These are phyloP conservation scores for Myotis pilosus DNA, from an alignment of 2,797 vertebrate genomes.

Conservation along the genomic window DNA sequence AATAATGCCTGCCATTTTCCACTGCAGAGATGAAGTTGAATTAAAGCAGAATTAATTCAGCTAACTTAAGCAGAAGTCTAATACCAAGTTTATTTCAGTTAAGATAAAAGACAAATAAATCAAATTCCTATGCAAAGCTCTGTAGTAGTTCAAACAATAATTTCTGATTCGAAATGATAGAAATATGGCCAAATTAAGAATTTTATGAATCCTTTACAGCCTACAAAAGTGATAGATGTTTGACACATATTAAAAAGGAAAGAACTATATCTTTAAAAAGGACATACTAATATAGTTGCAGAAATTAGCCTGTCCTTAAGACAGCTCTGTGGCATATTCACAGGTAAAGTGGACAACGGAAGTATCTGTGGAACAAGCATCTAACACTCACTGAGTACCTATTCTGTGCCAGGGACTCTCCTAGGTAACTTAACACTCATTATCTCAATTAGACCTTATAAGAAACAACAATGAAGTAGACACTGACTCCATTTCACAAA, in stretches of 20 bases:
- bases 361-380: background rate
- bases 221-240: constrained; percentile 20
- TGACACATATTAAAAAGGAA: constrained; percentile 42
- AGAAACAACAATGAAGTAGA: background rate
- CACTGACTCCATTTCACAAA: background rate
- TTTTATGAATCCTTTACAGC: constrained; percentile 48
- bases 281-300: background rate
- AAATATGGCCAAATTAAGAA: constrained; percentile 67
- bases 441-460: background rate
- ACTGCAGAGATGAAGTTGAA: constrained; percentile 66
- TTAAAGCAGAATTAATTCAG: constrained; percentile 69
- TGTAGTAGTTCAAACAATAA: constrained; percentile 57
- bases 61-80: constrained; percentile 63
- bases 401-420: background rate
- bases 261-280: constrained; percentile 39
- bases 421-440: background rate
- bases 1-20: constrained; percentile 65
- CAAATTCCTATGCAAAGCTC: constrained; percentile 65
- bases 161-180: constrained; percentile 60
- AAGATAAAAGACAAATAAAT: constrained; percentile 70
- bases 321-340: background rate
- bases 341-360: background rate
- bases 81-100: constrained; percentile 74
- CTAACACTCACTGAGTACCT: background rate
- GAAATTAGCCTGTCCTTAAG: background rate